Percentiles rank a stretch among this genome's conserved stretches.
These are phyloP conservation scores for Itoplectis maculator DNA, from an alignment of 2,888 invertebrate genomes.

Conservation along the genomic window DNA sequence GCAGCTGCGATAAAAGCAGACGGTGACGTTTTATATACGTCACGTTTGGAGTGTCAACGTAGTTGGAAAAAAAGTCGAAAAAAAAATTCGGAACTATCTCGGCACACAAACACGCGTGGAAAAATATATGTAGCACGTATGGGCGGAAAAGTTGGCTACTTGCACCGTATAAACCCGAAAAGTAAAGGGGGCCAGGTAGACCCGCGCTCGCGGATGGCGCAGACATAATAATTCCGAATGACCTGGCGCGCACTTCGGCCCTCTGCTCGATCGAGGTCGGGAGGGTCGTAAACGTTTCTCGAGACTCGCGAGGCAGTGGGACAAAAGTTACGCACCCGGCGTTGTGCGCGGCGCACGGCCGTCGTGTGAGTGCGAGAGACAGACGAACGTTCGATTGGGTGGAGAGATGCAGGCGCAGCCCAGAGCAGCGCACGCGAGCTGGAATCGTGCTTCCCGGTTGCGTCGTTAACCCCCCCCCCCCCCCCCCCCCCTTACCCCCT, in stretches of 20 bases:
- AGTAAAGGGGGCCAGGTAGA: conserved; percentile 14
- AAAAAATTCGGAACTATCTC: conserved; percentile 21
- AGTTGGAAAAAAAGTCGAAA: conserved; percentile 7
- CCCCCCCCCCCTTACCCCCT: too few relatives aligned
- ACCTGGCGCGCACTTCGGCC: conserved; percentile 41
- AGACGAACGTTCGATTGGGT: too few relatives aligned
- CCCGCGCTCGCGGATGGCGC: conserved; percentile 21
- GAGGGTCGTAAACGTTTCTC: conserved; percentile 63
- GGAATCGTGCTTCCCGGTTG: conserved; percentile 42
- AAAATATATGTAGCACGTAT: background rate
- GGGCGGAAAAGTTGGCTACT: background rate
- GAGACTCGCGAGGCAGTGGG: conserved; percentile 30
- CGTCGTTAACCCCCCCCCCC: conserved; percentile 65
- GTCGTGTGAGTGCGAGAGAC: conserved; percentile 27
- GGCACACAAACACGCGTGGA: conserved; percentile 19
- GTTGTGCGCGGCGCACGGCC: conserved; percentile 14
- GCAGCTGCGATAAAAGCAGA: conserved; percentile 42
- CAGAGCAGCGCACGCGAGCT: background rate
- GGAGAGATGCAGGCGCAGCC: too few relatives aligned
- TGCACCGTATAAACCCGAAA: background rate
- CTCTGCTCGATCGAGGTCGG: conserved; percentile 60
- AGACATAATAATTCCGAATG: conserved; percentile 65
- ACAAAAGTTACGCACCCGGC: conserved; percentile 51
- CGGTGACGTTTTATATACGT: conserved; percentile 27
- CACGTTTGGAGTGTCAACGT: conserved; percentile 40